phyloP scores from a whole-genome alignment of 2,888 invertebrate genomes.

The Nowickia ferox region DNA sequence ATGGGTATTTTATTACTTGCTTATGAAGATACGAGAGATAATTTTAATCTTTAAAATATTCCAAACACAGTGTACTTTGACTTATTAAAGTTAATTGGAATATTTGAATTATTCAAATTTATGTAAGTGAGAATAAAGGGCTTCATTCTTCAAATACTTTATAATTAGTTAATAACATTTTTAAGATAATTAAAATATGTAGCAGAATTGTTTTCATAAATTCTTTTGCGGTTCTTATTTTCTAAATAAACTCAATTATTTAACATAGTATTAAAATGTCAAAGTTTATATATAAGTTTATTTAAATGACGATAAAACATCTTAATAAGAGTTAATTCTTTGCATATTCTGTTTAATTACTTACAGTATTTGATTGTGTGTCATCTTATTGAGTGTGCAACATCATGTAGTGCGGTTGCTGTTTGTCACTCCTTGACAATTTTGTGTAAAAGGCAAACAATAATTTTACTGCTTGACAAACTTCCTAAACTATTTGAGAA shows the following conservation, averaged over 20 bases:
- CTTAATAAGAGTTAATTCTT: slow-evolving; percentile 5
- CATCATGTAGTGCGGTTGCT: slow-evolving; percentile 22
- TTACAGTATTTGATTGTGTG: slow-evolving; percentile 24
- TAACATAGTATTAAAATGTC: not conserved
- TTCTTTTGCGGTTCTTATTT: not conserved
- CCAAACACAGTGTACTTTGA: slow-evolving; percentile 2
- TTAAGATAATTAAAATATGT: not conserved
- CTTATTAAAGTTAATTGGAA: slow-evolving; percentile 32
- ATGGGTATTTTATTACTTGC: not conserved
- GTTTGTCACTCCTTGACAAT: slow-evolving; percentile 45
- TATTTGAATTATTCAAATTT: slow-evolving; percentile 21
- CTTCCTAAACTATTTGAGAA: slow-evolving; percentile 64
- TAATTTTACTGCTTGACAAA: slow-evolving; percentile 73
- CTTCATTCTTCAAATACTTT: not conserved
- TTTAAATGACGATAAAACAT: not conserved
- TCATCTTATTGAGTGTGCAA: not conserved
- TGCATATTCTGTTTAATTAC: slow-evolving; percentile 30
- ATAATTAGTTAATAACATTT: not conserved
- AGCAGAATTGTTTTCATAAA: not conserved
- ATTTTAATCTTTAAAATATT: slow-evolving; percentile 23
- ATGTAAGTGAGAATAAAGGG: not conserved
- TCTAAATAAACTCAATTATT: not conserved
- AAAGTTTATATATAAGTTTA: not conserved
- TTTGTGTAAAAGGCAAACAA: slow-evolving; percentile 66
- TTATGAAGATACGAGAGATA: slow-evolving; percentile 11